Conservation (phyloP, 1,140 invertebrate genomes). For the Ganaspis sp. region DNA sequence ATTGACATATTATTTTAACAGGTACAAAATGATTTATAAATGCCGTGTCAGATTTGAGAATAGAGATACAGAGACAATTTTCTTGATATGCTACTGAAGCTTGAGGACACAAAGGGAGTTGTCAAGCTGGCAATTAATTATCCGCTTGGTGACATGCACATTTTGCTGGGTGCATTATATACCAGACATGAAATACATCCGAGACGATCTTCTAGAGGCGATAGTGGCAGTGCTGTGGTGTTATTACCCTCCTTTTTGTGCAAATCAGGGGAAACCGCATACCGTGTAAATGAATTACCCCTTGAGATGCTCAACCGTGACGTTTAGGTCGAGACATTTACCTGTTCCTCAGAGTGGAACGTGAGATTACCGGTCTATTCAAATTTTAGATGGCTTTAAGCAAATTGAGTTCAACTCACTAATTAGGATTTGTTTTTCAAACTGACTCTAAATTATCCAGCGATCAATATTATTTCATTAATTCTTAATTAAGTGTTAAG, state of each 20-base stretch:
- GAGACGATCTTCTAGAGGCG: background rate
- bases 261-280: slow-evolving; percentile 11
- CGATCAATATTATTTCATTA: too few species aligned
- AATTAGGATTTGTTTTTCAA: too few species aligned
- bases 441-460: too few species aligned
- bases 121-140: slow-evolving; percentile 23
- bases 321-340: background rate
- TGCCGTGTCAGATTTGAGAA: background rate
- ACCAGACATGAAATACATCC: slow-evolving; percentile 22
- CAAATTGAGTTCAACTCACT: background rate
- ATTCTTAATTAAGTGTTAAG: too few species aligned
- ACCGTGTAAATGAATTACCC: slow-evolving; percentile 19
- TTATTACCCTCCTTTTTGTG: slow-evolving; percentile 25
- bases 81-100: slow-evolving; percentile 17
- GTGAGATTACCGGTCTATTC: background rate
- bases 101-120: slow-evolving; percentile 15
- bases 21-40: slow-evolving; percentile 2
- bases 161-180: slow-evolving; percentile 16
- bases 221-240: background rate
- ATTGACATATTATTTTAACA: slow-evolving; percentile 32
- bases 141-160: slow-evolving; percentile 17
- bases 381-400: background rate
- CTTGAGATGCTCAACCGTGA: background rate
- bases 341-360: background rate
- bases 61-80: background rate